Conservation (phyloP, 2,797 vertebrate genomes). For the Sphaeramia orbicularis region DNA sequence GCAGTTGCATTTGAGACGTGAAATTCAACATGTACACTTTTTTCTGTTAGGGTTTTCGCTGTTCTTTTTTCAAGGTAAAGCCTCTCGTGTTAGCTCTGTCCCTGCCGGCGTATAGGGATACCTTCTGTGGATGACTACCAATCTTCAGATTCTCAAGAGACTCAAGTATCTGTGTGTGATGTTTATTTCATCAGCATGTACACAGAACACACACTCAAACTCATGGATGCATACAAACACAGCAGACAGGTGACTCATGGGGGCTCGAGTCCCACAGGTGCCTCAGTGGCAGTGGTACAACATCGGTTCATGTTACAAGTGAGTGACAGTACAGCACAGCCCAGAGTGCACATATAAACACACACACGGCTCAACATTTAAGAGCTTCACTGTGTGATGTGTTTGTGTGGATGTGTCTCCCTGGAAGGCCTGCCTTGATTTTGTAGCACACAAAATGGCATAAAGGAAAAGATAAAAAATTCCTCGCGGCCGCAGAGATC, state of each 20-base stretch:
- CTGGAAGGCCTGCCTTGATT: slow-evolving; percentile 37
- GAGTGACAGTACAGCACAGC: slow-evolving; percentile 67
- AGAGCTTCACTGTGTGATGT: slow-evolving; percentile 37
- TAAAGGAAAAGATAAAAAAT: slow-evolving; percentile 44
- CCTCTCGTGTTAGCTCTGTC: slow-evolving; percentile 63
- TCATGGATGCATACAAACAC: slow-evolving; percentile 21
- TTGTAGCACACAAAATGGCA: slow-evolving; percentile 54
- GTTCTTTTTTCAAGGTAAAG: slow-evolving; percentile 35
- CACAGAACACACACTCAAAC: slow-evolving; percentile 42
- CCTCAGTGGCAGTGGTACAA: slow-evolving; percentile 64
- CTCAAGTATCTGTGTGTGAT: slow-evolving; percentile 56
- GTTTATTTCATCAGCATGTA: slow-evolving; percentile 76
- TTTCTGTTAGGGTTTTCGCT: not conserved
- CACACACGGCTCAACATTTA: slow-evolving; percentile 13
- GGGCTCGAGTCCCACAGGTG: slow-evolving; percentile 58
- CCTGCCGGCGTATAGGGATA: slow-evolving; percentile 61
- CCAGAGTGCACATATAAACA: slow-evolving; percentile 23
- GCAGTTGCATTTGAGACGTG: slow-evolving; percentile 9
- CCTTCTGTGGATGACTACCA: slow-evolving; percentile 54
- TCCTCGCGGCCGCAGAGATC: slow-evolving; percentile 60
- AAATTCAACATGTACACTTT: not conserved
- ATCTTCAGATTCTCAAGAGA: slow-evolving; percentile 57
- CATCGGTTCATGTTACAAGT: slow-evolving; percentile 70
- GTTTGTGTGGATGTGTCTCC: slow-evolving; percentile 49
- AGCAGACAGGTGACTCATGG: slow-evolving; percentile 69